phyloP scores from a whole-genome alignment of 2,888 invertebrate species.

The Oasisia sp. region DNA sequence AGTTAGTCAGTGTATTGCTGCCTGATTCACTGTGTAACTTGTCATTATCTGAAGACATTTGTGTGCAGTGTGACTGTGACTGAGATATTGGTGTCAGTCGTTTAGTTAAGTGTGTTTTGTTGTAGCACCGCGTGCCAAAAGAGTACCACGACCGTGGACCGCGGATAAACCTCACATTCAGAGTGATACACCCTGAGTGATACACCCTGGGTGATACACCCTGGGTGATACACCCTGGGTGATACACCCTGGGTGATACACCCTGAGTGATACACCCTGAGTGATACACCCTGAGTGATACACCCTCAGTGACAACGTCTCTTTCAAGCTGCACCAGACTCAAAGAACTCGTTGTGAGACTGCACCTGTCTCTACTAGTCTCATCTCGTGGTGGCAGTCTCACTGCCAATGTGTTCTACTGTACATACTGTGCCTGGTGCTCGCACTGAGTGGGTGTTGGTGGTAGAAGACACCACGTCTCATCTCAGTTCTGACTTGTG shows the following conservation, averaged over 20 bases:
- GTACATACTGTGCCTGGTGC: neutral
- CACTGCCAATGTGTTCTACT: neutral
- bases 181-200: conserved; percentile 62
- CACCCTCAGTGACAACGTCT: neutral
- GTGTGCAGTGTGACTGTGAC: neutral
- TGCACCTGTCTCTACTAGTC: neutral
- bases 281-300: too few species aligned
- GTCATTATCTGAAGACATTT: neutral
- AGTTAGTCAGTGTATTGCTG: neutral
- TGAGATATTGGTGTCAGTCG: neutral
- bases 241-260: conserved; percentile 61
- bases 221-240: conserved; percentile 64
- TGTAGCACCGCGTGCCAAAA: conserved; percentile 65
- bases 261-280: conserved; percentile 64
- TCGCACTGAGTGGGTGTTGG: neutral
- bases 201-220: conserved; percentile 65
- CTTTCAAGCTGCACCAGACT: neutral
- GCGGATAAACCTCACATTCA: conserved; percentile 65
- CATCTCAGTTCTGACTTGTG: neutral
- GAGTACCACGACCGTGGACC: conserved; percentile 65
- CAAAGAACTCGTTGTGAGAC: neutral
- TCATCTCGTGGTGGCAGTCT: neutral
- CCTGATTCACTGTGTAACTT: neutral
- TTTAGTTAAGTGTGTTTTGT: conserved; percentile 27
- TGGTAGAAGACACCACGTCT: neutral